Evolutionary conservation across 2,113 vertebrate genomes (phyloP).

Genomic region (Athene noctua): DNA sequence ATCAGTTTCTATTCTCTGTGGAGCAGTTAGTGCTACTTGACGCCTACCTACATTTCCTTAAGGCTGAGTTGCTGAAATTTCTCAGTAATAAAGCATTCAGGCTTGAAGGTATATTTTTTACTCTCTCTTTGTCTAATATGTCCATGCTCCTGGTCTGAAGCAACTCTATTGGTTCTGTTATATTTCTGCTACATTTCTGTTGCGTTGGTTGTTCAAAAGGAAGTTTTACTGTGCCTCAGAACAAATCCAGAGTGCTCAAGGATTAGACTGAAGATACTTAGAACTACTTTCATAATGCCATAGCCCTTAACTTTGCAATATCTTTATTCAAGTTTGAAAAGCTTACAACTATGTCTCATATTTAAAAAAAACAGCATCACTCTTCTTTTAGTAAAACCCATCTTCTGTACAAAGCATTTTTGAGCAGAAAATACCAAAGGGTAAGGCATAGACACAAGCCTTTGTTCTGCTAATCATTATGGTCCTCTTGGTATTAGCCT

Average conservation of each 20-base stretch:
- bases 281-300: not conserved
- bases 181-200: not conserved
- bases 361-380: not conserved
- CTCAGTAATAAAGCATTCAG: not conserved
- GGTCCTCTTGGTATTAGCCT: not conserved
- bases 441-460: not conserved
- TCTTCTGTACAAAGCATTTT: not conserved
- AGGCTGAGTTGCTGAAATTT: not conserved
- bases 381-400: not conserved
- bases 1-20: constrained; percentile 2
- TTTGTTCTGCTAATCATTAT: not conserved
- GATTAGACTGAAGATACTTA: not conserved
- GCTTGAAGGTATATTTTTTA: not conserved
- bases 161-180: not conserved
- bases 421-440: not conserved
- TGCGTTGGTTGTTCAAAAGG: not conserved
- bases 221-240: not conserved
- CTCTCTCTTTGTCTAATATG: not conserved
- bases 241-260: not conserved
- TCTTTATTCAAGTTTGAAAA: not conserved
- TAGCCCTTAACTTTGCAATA: not conserved
- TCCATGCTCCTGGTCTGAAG: not conserved
- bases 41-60: not conserved
- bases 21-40: not conserved
- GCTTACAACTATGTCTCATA: not conserved